phyloP scores from a whole-genome alignment of 2,797 vertebrate genomes.

The Rhincodon typus region DNA sequence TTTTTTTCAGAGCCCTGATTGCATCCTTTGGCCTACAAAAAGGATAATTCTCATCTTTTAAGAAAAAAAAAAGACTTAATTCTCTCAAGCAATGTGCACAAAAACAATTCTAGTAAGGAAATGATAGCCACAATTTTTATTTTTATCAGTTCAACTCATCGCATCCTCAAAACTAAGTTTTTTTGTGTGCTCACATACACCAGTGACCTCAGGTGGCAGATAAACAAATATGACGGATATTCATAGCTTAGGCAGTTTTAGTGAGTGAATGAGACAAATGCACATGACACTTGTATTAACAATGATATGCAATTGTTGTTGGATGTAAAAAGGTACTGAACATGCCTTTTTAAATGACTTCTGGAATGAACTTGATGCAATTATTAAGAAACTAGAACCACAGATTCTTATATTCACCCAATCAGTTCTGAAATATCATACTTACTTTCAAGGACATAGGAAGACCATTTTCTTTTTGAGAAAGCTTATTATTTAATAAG shows the following conservation, averaged over 20 bases:
- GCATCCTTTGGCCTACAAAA: conserved; percentile 85
- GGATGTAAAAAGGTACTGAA: not conserved
- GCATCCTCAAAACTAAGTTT: not conserved
- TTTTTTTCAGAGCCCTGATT: conserved; percentile 90
- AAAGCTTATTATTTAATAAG: not conserved
- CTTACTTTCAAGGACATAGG: not conserved
- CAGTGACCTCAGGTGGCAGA: not conserved
- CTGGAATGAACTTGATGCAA: not conserved
- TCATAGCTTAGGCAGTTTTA: not conserved
- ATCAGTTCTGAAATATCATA: not conserved
- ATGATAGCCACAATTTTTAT: not conserved
- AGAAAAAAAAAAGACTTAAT: not conserved
- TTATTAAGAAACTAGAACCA: not conserved
- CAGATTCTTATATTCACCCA: not conserved
- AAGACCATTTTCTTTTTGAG: not conserved
- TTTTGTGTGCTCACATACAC: no score
- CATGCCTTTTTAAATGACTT: not conserved
- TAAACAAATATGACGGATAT: not conserved
- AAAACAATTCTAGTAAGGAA: not conserved
- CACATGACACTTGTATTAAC: not conserved
- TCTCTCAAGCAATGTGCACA: not conserved
- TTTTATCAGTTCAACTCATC: not conserved
- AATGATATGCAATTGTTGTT: not conserved
- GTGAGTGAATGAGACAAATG: not conserved
- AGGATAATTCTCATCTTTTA: not conserved